Conservation (phyloP, 64 coral and sea anemone species). For the Montipora capricornis region DNA sequence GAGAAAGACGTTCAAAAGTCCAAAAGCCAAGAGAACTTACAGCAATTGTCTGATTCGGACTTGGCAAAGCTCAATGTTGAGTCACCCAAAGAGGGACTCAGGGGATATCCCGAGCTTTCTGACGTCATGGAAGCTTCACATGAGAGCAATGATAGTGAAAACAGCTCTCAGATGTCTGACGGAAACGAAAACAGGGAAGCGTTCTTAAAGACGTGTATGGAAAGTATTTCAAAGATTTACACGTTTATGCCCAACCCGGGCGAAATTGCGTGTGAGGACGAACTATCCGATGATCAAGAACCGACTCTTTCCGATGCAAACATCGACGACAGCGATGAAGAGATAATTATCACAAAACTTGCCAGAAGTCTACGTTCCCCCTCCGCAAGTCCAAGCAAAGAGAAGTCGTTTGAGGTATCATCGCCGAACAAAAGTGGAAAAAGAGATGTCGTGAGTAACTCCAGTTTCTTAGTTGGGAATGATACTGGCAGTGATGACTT, state of each 20-base stretch:
- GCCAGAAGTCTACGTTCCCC: conserved; percentile 70
- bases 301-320: conserved; percentile 84
- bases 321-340: conserved; percentile 93
- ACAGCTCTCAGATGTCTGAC: conserved; percentile 84
- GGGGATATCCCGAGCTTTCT: conserved; percentile 70
- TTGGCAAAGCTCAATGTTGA: neutral
- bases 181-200: conserved; percentile 61
- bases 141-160: conserved; percentile 92
- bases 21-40: conserved; percentile 37
- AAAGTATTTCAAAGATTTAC: conserved; percentile 89
- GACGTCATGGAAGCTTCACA: conserved; percentile 90
- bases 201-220: conserved; percentile 81
- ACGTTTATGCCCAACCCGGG: conserved; percentile 76
- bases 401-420: neutral
- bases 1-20: conserved; percentile 81
- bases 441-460: neutral
- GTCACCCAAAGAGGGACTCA: conserved; percentile 21
- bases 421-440: conserved; percentile 24
- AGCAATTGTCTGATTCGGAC: neutral
- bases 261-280: conserved; percentile 79
- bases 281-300: conserved; percentile 79
- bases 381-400: conserved; percentile 20
- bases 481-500: conserved; percentile 2
- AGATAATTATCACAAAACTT: conserved; percentile 94
- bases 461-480: conserved; percentile 28